Base-by-base conservation (phyloP, 2,113 vertebrate species). In the Ciconia stormi region DNA sequence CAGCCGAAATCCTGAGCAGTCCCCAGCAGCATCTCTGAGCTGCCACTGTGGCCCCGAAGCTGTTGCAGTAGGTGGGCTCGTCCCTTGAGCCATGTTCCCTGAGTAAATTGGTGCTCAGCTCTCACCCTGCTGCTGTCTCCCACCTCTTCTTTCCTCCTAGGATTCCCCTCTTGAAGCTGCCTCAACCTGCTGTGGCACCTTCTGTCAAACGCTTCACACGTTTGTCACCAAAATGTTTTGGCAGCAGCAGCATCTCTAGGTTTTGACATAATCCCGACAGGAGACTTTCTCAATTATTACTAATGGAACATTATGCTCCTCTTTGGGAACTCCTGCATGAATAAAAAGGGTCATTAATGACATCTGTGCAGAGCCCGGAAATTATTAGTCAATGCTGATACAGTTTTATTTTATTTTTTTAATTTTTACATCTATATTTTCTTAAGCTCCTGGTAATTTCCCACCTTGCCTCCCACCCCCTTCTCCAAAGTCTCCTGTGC, bases 331-430 rank as follows among this genome's bases (percentile, higher is more conserved):
- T 97, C 97, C 97, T 98, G 98, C 96, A 98, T 98, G 98, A 98
- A 98, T 98, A 98, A 98, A 98, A 98, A 98, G 97, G 98, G 98
- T 98, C 98, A 98, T 98, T 98, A 98, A 98, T 98, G 98, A 98
- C 96, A 95, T 97, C 97, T 97, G 95, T 93, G 50, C 95, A 65
- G 93, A 98, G 97, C 98, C 97, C 87, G 86, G 98, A 97, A 98
- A 97, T 97, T 96, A 95, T 98, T 96, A 98, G 98, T 98, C 97
- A 97, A 94, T 90, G 96, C 95, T 97, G 93, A 96, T 94, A 96
- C 89, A 94, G 69, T 97, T 96, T 97, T 85, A 94, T 95, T 94
- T 96, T 95, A 88, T 90, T 94, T 95, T 96, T 96, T 94, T 76
- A 97, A 96, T 96, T 97, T 96, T 93, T 94, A 91, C 53, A 69